A percentile compares a stretch with the other conserved stretches of the same genome.
Conservation (phyloP, 2,113 vertebrate species). For the Brachypteracias leptosomus region DNA sequence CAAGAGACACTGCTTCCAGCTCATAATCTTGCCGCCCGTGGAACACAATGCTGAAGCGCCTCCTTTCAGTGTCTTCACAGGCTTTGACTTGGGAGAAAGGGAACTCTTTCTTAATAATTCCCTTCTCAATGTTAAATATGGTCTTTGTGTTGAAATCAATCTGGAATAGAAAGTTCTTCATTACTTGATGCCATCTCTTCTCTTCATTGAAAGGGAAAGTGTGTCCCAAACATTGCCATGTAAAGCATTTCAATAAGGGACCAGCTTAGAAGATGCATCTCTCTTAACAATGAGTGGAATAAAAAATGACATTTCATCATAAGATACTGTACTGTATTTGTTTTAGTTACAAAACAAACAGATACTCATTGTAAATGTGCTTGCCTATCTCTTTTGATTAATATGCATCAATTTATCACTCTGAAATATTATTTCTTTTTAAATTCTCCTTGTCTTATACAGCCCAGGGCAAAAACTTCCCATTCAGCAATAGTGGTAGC, state of each 20-base stretch:
- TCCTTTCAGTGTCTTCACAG: conserved; percentile 71
- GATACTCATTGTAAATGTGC: neutral
- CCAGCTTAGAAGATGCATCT: neutral
- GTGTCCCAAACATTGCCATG: neutral
- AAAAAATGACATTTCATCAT: neutral
- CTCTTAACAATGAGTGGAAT: neutral
- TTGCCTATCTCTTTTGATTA: conserved; percentile 24
- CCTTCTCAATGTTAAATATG: conserved; percentile 83
- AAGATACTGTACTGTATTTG: neutral
- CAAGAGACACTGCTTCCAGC: conserved; percentile 73
- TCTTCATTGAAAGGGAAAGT: neutral
- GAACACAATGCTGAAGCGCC: conserved; percentile 73
- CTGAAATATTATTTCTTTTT: conserved; percentile 56
- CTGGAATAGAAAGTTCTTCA: conserved; percentile 49
- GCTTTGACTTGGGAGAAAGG: conserved; percentile 76
- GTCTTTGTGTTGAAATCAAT: conserved; percentile 79
- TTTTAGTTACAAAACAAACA: neutral
- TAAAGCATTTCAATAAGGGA: neutral
- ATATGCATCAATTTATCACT: conserved; percentile 57
- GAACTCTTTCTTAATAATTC: conserved; percentile 78
- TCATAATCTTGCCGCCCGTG: conserved; percentile 75
- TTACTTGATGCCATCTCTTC: neutral
- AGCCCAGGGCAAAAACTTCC: conserved; percentile 28
- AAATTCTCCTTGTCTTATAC: conserved; percentile 31
- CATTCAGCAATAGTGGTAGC: neutral